These are phyloP conservation scores for Chydorus sphaericus DNA, from an alignment of 2,888 invertebrate species.

Conservation along the genomic window DNA sequence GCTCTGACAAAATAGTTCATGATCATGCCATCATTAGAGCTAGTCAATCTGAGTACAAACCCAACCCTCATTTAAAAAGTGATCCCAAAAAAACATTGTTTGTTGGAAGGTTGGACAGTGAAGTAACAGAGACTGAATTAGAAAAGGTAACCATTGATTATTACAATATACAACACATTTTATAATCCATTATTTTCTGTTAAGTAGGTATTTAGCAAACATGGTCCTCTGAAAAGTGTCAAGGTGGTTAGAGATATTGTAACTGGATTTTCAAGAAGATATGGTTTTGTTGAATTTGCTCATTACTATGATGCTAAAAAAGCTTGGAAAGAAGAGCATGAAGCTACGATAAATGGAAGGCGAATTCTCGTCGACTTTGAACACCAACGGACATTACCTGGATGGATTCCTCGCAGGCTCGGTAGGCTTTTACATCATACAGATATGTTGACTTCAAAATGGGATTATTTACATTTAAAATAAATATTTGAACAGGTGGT, in stretches of 20 bases:
- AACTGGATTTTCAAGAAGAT: conserved; percentile 65
- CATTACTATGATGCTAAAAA: conserved; percentile 41
- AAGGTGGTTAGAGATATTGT: conserved; percentile 60
- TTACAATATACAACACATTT: not conserved
- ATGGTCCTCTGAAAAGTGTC: conserved; percentile 47
- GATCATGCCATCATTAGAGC: conserved; percentile 62
- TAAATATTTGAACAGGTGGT: conserved; percentile 38
- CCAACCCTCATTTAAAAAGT: conserved; percentile 49
- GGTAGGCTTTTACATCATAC: conserved; percentile 29
- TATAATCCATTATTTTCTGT: not conserved
- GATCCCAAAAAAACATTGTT: conserved; percentile 57
- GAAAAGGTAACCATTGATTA: conserved; percentile 26
- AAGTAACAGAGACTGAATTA: conserved; percentile 43
- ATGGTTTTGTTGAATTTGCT: conserved; percentile 72
- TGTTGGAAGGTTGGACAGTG: conserved; percentile 52
- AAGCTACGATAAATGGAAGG: conserved; percentile 45
- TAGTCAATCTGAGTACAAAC: conserved; percentile 45
- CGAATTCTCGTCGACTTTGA: conserved; percentile 63
- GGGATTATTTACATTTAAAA: not conserved
- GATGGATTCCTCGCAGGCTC: conserved; percentile 70
- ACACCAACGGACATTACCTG: conserved; percentile 49
- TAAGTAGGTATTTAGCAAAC: conserved; percentile 44
- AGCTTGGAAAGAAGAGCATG: conserved; percentile 45
- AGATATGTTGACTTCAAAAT: not conserved
- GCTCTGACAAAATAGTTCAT: conserved; percentile 67